Percentiles rank a stretch among this genome's conserved stretches.
These are phyloP conservation scores for Chionomys nivalis DNA, from an alignment of 2,113 vertebrate genomes.

Conservation along the genomic window DNA sequence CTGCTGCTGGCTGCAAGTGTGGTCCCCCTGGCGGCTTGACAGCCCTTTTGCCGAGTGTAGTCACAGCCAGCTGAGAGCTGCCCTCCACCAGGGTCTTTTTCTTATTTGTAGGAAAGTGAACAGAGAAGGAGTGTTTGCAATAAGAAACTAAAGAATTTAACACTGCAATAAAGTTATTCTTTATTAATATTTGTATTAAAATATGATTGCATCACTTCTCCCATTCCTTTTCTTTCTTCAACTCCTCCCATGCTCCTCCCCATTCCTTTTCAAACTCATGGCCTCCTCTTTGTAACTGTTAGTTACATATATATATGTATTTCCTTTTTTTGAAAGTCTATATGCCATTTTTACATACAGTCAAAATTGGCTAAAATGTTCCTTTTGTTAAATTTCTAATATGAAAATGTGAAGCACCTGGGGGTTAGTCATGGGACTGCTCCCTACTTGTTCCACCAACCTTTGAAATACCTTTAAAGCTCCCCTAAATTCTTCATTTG, in stretches of 20 bases:
- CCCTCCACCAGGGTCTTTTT: not conserved
- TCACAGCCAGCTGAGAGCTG: no score
- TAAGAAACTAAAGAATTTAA: not conserved
- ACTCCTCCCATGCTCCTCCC: not conserved
- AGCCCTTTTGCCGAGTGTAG: not conserved
- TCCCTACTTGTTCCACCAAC: not conserved
- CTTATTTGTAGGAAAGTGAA: not conserved
- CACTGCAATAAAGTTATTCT: not conserved
- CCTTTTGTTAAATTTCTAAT: not conserved
- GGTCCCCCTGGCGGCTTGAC: not conserved
- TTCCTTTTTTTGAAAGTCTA: not conserved
- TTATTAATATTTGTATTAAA: not conserved
- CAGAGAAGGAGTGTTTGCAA: not conserved
- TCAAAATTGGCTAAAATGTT: not conserved
- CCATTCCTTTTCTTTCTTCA: not conserved
- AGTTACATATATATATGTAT: not conserved
- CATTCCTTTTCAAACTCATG: not conserved
- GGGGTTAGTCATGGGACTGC: not conserved
- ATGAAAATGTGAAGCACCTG: not conserved
- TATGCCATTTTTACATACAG: not conserved
- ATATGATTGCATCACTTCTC: not conserved
- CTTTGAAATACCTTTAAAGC: not conserved
- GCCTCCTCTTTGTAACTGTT: not conserved
- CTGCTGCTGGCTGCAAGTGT: not conserved
- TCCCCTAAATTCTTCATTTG: conserved; percentile 38